phyloP scores from a whole-genome alignment of 2,888 invertebrate species.

The Cremastinae sp. region DNA sequence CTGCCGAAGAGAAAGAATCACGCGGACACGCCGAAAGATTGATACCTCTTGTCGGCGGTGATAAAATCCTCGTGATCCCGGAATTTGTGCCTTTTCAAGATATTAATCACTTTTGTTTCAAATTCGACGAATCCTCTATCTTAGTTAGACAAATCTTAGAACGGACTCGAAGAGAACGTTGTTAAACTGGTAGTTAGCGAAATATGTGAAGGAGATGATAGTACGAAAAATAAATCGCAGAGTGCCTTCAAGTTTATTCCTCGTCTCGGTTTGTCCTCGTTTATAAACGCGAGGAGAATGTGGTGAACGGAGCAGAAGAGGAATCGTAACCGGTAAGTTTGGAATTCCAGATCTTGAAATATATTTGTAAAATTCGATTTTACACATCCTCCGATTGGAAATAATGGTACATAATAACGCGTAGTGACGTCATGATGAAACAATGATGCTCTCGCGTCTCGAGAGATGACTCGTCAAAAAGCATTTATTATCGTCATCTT shows the following conservation, averaged over 20 bases:
- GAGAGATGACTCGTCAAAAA: constrained; percentile 63
- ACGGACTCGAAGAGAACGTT: constrained; percentile 36
- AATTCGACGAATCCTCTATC: neutral
- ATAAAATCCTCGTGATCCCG: too few species aligned
- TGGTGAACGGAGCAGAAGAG: neutral
- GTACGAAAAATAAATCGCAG: constrained; percentile 13
- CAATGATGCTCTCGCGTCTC: constrained; percentile 45
- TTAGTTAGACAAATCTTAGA: constrained; percentile 57
- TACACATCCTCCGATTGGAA: constrained; percentile 27
- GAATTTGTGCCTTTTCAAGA: too few species aligned
- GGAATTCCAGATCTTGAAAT: constrained; percentile 19
- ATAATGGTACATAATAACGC: constrained; percentile 8
- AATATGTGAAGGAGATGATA: constrained; percentile 9
- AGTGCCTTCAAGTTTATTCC: constrained; percentile 17
- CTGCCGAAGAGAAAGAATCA: constrained; percentile 77
- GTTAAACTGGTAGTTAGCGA: constrained; percentile 45
- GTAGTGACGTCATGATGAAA: constrained; percentile 40
- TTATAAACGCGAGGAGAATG: neutral
- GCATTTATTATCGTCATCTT: constrained; percentile 66
- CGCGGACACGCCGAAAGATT: constrained; percentile 73
- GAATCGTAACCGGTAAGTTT: constrained; percentile 1
- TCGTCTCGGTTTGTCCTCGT: neutral
- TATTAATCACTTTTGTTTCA: too few species aligned
- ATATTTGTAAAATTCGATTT: constrained; percentile 33
- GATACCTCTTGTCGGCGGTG: neutral